A percentile compares a stretch with the other conserved stretches of the same genome.
Evolutionary conservation across 1,140 invertebrate species (phyloP).

Genomic region (Holcopasites calliopsidis): DNA sequence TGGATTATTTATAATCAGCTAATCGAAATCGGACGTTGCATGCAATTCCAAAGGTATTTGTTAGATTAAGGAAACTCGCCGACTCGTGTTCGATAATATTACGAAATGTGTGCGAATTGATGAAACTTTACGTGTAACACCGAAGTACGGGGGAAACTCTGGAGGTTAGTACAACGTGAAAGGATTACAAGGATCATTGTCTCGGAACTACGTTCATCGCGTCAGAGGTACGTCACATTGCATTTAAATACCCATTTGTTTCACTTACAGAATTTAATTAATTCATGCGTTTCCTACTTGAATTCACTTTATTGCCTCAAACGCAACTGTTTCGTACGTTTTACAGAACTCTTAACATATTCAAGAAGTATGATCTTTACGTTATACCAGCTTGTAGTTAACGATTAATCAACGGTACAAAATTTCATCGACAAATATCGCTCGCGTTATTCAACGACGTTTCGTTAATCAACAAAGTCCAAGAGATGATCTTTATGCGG

Average conservation of each 20-base stretch:
- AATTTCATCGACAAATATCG: background rate
- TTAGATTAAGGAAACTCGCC: background rate
- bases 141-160: conserved; percentile 14
- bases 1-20: too few species aligned
- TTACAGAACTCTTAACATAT: too few species aligned
- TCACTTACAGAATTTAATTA: background rate
- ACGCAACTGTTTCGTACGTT: too few species aligned
- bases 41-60: background rate
- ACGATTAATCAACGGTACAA: background rate
- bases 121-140: conserved; percentile 27
- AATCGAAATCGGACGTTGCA: background rate
- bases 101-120: conserved; percentile 11
- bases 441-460: too few species aligned
- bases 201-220: background rate
- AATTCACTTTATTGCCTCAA: too few species aligned
- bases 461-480: background rate
- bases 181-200: conserved; percentile 39
- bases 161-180: conserved; percentile 18
- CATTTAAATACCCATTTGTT: background rate
- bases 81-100: background rate
- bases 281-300: background rate
- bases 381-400: too few species aligned
- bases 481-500: background rate
- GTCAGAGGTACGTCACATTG: background rate
- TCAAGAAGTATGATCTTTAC: too few species aligned